Evolutionary conservation across 2,113 vertebrate genomes (phyloP), one percentile per base, ranked within the genome.

Genomic region (Suncus etruscus): DNA sequence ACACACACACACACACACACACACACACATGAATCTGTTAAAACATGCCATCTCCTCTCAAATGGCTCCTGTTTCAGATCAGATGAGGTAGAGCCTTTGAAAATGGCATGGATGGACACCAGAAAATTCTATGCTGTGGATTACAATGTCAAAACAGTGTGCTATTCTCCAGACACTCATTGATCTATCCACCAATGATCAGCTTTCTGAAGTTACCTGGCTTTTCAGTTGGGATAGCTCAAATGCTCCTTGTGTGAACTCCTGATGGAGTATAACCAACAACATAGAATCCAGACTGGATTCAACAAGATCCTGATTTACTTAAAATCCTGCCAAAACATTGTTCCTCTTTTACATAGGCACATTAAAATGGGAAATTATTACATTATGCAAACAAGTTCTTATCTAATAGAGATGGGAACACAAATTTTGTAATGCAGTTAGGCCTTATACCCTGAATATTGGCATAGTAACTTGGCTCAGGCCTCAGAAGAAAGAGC

Each of bases 71-170:
- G 3, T 76, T 83, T 90, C 39, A 72, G 51, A 90, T 54, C 5
- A n/a, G 83, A 32, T 0, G 16, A 73, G 32, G 66, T 2, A 11
- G 16, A n/a, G 6, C 18, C 50, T 61, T 27, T 83, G 79, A 76
- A 66, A 51, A 16, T 61, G 54, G 47, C 50, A 61, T 61, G 18
- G 2, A 61, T 61, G 58, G 58, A 61, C 29, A 9, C 15, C 2
- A 9, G 54, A 25, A 8, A 16, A 25, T 66, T 72, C 27, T 11
- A 29, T 25, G 63, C 1, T 15, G 11, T 80, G 54, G 77, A 69
- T 83, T 72, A 69, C 31, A 83, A 89, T 68, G 78, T 92, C 48
- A 75, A 14, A 82, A 75, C 8, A 79, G 11, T 29, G 51, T 83
- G 22, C 25, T 87, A 2, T 68, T 72, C 24, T 27, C 58, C 61